phyloP scores from a whole-genome alignment of 2,113 vertebrate species.

The Callaeas wilsoni region DNA sequence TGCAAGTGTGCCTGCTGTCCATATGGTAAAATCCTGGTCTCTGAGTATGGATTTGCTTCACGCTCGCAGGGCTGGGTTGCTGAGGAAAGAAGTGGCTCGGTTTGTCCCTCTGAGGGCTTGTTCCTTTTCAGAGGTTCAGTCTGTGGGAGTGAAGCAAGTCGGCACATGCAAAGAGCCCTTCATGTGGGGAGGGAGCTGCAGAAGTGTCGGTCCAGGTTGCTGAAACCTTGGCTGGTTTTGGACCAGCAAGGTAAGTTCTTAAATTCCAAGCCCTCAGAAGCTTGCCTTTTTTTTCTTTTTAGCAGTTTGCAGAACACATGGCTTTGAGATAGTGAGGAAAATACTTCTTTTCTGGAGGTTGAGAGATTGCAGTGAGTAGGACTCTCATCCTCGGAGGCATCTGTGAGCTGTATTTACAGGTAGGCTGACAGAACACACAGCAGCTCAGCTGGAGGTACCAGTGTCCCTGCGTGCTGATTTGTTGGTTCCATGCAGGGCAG shows the following conservation, averaged over 20 bases:
- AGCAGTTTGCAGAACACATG: not conserved
- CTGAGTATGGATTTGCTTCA: not conserved
- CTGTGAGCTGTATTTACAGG: not conserved
- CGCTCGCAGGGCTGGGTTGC: not conserved
- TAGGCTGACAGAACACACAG: not conserved
- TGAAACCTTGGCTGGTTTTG: not conserved
- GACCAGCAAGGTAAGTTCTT: not conserved
- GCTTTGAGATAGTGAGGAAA: not conserved
- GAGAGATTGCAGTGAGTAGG: fast-evolving
- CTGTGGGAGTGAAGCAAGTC: not conserved
- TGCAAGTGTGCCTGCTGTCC: not conserved
- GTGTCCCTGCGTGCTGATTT: fast-evolving
- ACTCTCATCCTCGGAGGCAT: not conserved
- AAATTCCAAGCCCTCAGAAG: not conserved
- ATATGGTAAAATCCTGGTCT: not conserved
- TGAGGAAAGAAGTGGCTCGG: not conserved
- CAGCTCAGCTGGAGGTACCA: not conserved
- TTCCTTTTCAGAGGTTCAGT: not conserved
- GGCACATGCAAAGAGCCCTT: not conserved
- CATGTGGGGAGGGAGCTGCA: fast-evolving
- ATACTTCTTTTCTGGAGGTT: not conserved
- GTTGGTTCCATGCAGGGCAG: not conserved
- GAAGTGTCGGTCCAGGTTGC: not conserved
- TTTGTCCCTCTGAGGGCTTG: not conserved
- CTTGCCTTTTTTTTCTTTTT: not conserved